phyloP scores from a whole-genome alignment of 2,888 invertebrate genomes.

The Drosophila fungiperda region DNA sequence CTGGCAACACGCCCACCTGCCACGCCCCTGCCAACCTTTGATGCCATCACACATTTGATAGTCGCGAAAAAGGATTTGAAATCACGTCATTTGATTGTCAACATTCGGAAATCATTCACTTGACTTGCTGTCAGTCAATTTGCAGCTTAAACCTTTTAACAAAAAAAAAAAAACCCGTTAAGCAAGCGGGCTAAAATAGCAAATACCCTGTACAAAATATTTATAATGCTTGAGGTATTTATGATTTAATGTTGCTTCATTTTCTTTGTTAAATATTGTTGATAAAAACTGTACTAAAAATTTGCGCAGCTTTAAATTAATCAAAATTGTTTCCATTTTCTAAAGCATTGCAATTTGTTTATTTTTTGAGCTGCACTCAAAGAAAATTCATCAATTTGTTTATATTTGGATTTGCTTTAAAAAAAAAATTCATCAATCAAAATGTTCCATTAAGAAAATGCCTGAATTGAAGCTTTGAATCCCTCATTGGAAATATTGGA shows the following conservation, averaged over 20 bases:
- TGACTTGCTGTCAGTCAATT: constrained; percentile 25
- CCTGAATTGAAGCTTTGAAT: neutral
- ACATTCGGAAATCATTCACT: constrained; percentile 48
- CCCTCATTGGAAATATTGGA: neutral
- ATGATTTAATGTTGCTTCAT: too few species aligned
- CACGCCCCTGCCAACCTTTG: too few species aligned
- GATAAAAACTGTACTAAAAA: neutral
- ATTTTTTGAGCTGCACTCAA: too few species aligned
- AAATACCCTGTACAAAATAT: neutral
- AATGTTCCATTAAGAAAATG: neutral
- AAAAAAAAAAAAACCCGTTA: neutral
- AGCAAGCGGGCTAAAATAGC: neutral
- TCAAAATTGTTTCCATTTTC: neutral
- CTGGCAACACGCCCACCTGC: constrained; percentile 33
- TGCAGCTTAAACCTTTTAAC: constrained; percentile 3
- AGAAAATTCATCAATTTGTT: too few species aligned
- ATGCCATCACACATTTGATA: constrained; percentile 30
- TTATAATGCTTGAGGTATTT: neutral
- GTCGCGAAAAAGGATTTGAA: constrained; percentile 29
- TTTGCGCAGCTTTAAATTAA: neutral
- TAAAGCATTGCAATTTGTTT: too few species aligned
- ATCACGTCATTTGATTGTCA: constrained; percentile 53
- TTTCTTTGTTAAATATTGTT: neutral
- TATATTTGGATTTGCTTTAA: too few species aligned
- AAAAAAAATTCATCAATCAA: neutral